Evolutionary conservation across 2,113 vertebrate species (phyloP).

Genomic region (Synodontis membranacea): DNA sequence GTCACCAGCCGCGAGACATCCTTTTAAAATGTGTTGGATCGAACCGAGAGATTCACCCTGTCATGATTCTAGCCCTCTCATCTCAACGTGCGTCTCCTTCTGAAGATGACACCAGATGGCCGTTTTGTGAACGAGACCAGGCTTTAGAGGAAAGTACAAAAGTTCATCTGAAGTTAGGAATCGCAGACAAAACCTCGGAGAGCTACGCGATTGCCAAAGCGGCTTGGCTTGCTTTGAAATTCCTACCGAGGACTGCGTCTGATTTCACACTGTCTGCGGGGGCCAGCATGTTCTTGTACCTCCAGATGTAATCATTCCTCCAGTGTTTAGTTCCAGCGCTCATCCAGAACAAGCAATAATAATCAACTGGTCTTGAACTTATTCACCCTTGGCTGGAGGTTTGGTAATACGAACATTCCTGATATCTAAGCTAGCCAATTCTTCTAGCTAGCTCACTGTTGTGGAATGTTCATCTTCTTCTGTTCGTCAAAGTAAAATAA

Average conservation of each 20-base stretch:
- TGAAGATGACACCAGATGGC: conserved; percentile 17
- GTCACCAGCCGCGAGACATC: conserved; percentile 36
- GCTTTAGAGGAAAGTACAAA: neutral
- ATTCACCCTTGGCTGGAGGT: too few species aligned
- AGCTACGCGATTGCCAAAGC: neutral
- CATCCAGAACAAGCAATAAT: too few species aligned
- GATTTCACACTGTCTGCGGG: neutral
- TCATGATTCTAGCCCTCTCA: conserved; percentile 38
- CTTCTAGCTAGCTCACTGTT: too few species aligned
- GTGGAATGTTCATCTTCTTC: neutral
- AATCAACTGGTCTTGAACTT: too few species aligned
- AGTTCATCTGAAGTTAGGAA: conserved; percentile 6
- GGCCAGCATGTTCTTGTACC: neutral
- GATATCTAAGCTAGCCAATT: too few species aligned
- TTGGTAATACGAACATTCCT: too few species aligned
- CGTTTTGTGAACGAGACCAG: conserved; percentile 13
- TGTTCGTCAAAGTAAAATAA: neutral
- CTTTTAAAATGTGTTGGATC: conserved; percentile 48
- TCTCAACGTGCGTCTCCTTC: neutral
- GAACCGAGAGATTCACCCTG: conserved; percentile 29
- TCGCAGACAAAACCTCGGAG: neutral
- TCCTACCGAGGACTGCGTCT: too few species aligned
- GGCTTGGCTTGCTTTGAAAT: neutral
- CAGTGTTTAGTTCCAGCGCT: neutral
- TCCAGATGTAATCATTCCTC: neutral